Evolutionary conservation across 2,888 invertebrate species (phyloP).

Genomic region (Metallyticus violacea): DNA sequence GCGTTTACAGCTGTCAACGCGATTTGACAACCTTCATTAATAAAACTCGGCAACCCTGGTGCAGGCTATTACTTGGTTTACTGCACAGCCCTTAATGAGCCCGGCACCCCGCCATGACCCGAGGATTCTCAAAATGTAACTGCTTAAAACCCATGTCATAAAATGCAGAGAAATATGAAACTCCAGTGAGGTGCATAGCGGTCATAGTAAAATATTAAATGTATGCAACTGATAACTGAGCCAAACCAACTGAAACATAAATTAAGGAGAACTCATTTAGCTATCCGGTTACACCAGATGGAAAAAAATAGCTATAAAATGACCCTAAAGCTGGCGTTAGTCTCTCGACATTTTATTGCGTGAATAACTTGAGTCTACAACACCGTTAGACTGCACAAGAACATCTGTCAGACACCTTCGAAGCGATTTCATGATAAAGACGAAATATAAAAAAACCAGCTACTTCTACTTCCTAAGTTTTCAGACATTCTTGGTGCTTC

Average conservation of each 20-base stretch:
- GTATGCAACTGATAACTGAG: background rate
- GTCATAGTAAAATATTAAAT: background rate
- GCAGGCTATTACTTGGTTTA: too few relatives aligned
- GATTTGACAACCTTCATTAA: background rate
- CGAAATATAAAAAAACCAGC: background rate
- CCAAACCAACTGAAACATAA: background rate
- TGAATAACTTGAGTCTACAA: background rate
- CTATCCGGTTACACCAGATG: background rate
- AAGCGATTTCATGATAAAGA: background rate
- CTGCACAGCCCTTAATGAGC: background rate
- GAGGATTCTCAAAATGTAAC: background rate
- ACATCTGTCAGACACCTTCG: background rate
- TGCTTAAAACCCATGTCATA: background rate
- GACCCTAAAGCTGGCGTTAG: background rate
- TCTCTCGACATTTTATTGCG: background rate
- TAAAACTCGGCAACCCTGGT: background rate
- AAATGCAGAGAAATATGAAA: background rate
- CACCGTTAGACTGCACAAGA: background rate
- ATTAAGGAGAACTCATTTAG: background rate
- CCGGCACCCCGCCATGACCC: background rate
- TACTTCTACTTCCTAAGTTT: too few relatives aligned
- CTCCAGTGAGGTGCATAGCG: background rate
- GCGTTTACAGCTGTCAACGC: background rate
- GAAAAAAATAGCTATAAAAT: background rate
- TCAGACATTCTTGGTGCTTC: too few relatives aligned